These are phyloP conservation scores for Andrena bicolor DNA, from an alignment of 2,888 invertebrate genomes.

Conservation along the genomic window DNA sequence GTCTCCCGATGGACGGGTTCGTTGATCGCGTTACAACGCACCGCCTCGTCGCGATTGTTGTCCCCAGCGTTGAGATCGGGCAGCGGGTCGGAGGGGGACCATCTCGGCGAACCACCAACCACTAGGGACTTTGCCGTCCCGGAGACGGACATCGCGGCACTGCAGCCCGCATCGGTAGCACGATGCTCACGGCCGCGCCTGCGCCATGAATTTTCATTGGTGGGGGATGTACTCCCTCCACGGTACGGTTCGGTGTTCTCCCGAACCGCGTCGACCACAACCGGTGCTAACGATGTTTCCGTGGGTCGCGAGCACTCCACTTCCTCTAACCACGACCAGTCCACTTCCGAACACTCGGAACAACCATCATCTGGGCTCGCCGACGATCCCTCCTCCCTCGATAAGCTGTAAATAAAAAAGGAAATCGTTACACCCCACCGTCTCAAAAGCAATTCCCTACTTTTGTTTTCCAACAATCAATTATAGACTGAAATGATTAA, in stretches of 20 bases:
- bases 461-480: no score
- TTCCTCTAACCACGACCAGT: slow-evolving; percentile 84
- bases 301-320: slow-evolving; percentile 76
- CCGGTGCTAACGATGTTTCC: slow-evolving; percentile 66
- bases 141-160: slow-evolving; percentile 84
- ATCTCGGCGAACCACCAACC: slow-evolving; percentile 48
- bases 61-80: slow-evolving; percentile 1
- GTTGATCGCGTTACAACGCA: slow-evolving; percentile 80
- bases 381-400: slow-evolving; percentile 31
- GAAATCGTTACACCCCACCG: not conserved
- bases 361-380: slow-evolving; percentile 56
- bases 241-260: slow-evolving; percentile 48
- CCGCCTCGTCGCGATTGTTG: slow-evolving; percentile 35
- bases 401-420: slow-evolving; percentile 36
- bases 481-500: no score
- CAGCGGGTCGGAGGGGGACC: slow-evolving; percentile 49
- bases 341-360: slow-evolving; percentile 80
- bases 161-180: slow-evolving; percentile 75
- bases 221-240: slow-evolving; percentile 73
- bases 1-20: slow-evolving; percentile 76
- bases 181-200: slow-evolving; percentile 74
- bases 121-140: slow-evolving; percentile 79
- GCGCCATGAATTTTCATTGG: slow-evolving; percentile 65
- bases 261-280: slow-evolving; percentile 60
- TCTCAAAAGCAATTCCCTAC: no score